Conservation (phyloP, 2,797 vertebrate genomes). For the Sandelia bainsii region DNA sequence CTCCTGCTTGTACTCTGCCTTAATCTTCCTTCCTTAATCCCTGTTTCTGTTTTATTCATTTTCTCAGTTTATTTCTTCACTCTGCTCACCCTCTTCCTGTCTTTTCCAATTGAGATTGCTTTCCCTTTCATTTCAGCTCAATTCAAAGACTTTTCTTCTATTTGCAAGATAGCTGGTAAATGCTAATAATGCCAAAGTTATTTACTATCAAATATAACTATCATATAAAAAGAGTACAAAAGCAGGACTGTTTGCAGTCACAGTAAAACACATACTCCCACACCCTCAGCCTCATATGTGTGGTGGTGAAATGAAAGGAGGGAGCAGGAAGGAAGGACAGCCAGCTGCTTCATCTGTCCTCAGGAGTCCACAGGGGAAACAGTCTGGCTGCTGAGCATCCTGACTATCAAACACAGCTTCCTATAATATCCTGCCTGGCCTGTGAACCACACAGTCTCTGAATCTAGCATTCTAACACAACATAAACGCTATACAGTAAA, state of each 20-base stretch:
- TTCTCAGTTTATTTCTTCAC: conserved; percentile 30
- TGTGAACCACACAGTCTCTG: conserved; percentile 40
- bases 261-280: conserved; percentile 30
- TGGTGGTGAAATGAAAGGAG: conserved; percentile 78
- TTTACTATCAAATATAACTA: conserved; percentile 22
- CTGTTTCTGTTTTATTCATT: conserved; percentile 35
- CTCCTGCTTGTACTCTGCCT: conserved; percentile 26
- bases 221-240: conserved; percentile 6
- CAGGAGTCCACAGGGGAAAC: conserved; percentile 77
- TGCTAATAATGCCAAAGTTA: background rate
- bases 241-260: conserved; percentile 22
- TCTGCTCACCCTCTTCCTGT: background rate
- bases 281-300: conserved; percentile 52
- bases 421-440: conserved; percentile 74
- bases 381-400: conserved; percentile 75
- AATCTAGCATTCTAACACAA: conserved; percentile 42
- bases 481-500: conserved; percentile 29
- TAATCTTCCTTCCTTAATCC: conserved; percentile 36
- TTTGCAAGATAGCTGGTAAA: conserved; percentile 7
- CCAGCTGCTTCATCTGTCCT: conserved; percentile 81
- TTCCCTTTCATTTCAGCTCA: background rate
- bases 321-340: conserved; percentile 79
- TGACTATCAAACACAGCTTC: conserved; percentile 72
- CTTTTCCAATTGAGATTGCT: background rate
- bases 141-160: conserved; percentile 6